Evolutionary conservation across 2,797 vertebrate genomes (phyloP).

Genomic region (Oophaga sylvatica): DNA sequence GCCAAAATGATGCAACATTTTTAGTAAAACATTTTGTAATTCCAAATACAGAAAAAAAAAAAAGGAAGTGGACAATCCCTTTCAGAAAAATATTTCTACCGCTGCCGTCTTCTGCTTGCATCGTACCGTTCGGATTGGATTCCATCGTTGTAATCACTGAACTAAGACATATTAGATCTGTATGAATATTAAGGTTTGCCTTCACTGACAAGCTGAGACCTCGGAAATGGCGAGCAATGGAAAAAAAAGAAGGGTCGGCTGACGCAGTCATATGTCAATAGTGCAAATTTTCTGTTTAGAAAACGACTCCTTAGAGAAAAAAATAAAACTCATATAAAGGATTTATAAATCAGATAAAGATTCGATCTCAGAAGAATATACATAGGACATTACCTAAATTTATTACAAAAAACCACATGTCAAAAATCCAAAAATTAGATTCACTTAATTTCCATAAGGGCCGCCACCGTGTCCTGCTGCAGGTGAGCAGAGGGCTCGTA

Average conservation of each 20-base stretch:
- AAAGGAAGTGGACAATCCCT: no score
- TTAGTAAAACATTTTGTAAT: no score
- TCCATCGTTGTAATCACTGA: no score
- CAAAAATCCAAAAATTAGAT: slow-evolving; percentile 32
- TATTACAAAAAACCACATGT: neutral
- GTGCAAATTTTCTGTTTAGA: neutral
- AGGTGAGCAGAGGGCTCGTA: slow-evolving; percentile 74
- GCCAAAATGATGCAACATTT: no score
- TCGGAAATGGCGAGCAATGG: neutral
- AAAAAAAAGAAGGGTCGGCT: no score
- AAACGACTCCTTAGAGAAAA: slow-evolving; percentile 2
- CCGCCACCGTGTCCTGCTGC: slow-evolving; percentile 80
- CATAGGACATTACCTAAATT: slow-evolving; percentile 50
- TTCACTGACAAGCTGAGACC: no score
- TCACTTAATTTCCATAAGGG: slow-evolving; percentile 76
- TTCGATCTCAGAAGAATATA: slow-evolving; percentile 70
- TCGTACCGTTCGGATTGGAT: no score
- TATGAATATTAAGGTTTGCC: no score
- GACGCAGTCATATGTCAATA: neutral
- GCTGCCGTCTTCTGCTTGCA: no score
- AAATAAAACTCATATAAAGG: slow-evolving; percentile 63
- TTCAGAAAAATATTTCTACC: no score
- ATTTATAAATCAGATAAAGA: slow-evolving; percentile 74
- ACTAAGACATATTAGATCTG: no score
- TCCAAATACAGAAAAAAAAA: no score